Evolutionary conservation across 2,888 invertebrate genomes (phyloP).

Genomic region (Tromatobia lineatoria): DNA sequence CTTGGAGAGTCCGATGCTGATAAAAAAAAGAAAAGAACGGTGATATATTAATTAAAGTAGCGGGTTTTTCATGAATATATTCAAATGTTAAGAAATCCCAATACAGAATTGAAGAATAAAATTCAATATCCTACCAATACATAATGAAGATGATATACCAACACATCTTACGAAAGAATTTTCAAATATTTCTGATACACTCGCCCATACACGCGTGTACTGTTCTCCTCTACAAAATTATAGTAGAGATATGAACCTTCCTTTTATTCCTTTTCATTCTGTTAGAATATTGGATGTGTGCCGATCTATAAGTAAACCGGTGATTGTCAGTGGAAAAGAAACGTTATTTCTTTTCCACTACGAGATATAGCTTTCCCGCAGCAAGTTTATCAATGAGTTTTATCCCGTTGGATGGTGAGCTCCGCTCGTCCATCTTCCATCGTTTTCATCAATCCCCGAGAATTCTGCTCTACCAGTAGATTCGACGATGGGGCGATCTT

Average conservation of each 20-base stretch:
- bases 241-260: background rate
- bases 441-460: slow-evolving; percentile 67
- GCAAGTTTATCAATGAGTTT: slow-evolving; percentile 66
- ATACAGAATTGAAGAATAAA: too few species aligned
- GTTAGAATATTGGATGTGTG: background rate
- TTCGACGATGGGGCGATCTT: slow-evolving; percentile 59
- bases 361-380: slow-evolving; percentile 30
- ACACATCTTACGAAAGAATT: too few species aligned
- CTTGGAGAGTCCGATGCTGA: background rate
- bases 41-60: too few species aligned
- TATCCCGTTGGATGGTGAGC: slow-evolving; percentile 59
- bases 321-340: background rate
- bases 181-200: too few species aligned
- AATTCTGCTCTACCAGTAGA: slow-evolving; percentile 61
- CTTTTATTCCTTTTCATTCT: background rate
- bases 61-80: too few species aligned
- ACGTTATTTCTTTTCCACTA: background rate
- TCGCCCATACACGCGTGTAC: background rate
- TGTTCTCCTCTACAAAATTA: background rate
- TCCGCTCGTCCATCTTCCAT: slow-evolving; percentile 67
- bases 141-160: too few species aligned
- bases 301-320: background rate
- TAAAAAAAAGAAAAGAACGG: too few species aligned
- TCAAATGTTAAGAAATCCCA: too few species aligned
- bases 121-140: too few species aligned